phyloP scores from a whole-genome alignment of 2,888 invertebrate species.

The Volucella zonaria region DNA sequence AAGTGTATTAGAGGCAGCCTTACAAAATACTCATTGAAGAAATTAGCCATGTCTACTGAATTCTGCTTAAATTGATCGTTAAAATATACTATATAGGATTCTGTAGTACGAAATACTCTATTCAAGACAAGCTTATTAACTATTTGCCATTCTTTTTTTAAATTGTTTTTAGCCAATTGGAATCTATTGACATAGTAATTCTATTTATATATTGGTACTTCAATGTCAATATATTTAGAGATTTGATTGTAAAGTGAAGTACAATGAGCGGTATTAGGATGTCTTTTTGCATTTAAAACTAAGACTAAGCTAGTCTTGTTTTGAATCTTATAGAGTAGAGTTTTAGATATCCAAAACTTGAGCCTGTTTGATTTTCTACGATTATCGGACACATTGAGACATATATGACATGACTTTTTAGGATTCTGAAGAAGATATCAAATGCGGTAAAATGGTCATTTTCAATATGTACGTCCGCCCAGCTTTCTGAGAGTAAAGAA shows the following conservation, averaged over 20 bases:
- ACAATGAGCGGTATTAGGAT: no score
- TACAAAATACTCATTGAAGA: not conserved
- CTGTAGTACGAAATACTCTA: not conserved
- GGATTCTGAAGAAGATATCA: not conserved
- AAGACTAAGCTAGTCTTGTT: no score
- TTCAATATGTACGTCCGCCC: not conserved
- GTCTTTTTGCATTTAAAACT: no score
- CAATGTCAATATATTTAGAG: no score
- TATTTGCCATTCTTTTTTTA: not conserved
- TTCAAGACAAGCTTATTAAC: not conserved
- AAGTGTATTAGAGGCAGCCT: not conserved
- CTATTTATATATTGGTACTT: not conserved
- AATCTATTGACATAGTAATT: not conserved
- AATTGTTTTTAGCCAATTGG: not conserved
- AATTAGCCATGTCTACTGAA: not conserved
- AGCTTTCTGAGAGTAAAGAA: not conserved
- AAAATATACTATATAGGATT: not conserved
- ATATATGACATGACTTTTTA: not conserved
- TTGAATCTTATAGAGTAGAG: not conserved
- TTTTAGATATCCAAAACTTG: not conserved
- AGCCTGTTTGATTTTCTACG: not conserved
- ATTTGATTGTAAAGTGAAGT: no score
- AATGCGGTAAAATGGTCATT: not conserved
- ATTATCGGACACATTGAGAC: not conserved
- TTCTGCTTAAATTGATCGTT: not conserved